Conservation (phyloP, 1,140 invertebrate genomes). For the Archegozetes longisetosus region DNA sequence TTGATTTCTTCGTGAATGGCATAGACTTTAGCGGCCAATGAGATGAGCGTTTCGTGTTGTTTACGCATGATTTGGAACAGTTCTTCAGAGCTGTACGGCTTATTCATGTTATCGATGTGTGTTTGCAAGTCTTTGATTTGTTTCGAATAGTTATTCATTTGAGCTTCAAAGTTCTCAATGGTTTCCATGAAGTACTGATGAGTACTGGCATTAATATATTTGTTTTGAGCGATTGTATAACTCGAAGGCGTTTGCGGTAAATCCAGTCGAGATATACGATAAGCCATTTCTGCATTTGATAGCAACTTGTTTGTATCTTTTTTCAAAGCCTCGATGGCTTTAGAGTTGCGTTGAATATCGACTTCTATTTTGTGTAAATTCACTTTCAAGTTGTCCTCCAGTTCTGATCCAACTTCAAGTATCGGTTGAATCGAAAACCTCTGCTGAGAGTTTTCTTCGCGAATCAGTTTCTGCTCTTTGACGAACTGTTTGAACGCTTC, state of each 20-base stretch:
- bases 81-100: conserved; percentile 9
- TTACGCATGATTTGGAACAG: conserved; percentile 9
- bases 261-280: conserved; percentile 10
- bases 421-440: conserved; percentile 15
- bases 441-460: conserved; percentile 15
- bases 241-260: background rate
- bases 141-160: conserved; percentile 14
- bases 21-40: conserved; percentile 13
- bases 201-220: conserved; percentile 6
- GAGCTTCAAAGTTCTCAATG: conserved; percentile 5
- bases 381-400: conserved; percentile 9
- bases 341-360: conserved; percentile 8
- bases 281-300: conserved; percentile 11
- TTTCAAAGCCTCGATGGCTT: conserved; percentile 12
- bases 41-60: conserved; percentile 15
- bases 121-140: conserved; percentile 13
- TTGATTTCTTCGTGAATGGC: conserved; percentile 12
- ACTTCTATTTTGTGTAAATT: conserved; percentile 14
- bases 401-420: conserved; percentile 7
- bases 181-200: conserved; percentile 15
- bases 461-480: conserved; percentile 12
- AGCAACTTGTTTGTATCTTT: conserved; percentile 13
- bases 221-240: conserved; percentile 5
- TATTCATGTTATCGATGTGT: conserved; percentile 6
- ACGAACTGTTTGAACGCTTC: conserved; percentile 14